Conservation (phyloP, 2,797 vertebrate genomes). For the Valencia hispanica region DNA sequence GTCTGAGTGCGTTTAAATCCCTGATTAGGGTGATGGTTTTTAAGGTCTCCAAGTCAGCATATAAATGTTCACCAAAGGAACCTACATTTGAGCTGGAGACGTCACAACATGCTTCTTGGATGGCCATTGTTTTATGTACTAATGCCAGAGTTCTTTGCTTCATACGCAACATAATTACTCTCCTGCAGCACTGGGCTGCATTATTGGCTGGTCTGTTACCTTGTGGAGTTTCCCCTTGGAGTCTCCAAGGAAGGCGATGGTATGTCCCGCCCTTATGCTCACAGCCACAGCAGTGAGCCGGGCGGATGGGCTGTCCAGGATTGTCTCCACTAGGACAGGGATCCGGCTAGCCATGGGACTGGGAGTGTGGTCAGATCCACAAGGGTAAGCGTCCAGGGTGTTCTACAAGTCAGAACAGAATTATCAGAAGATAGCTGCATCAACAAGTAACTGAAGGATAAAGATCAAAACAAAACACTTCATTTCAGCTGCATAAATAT, state of each 20-base stretch:
- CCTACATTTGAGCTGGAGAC: background rate
- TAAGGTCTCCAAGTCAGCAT: background rate
- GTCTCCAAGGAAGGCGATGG: slow-evolving; percentile 93
- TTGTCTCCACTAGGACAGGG: slow-evolving; percentile 83
- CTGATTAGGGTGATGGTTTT: background rate
- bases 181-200: background rate
- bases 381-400: slow-evolving; percentile 93
- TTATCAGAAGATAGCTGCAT: background rate
- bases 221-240: slow-evolving; percentile 92
- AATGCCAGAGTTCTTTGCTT: background rate
- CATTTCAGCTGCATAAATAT: too few relatives aligned
- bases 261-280: slow-evolving; percentile 86
- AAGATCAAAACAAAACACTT: background rate
- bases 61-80: background rate
- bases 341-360: slow-evolving; percentile 95
- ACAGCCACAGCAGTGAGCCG: slow-evolving; percentile 93
- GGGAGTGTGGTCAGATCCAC: slow-evolving; percentile 97
- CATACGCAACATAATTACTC: background rate
- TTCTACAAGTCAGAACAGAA: slow-evolving; percentile 77
- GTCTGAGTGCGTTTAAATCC: too few relatives aligned
- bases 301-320: slow-evolving; percentile 87
- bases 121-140: background rate
- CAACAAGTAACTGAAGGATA: background rate
- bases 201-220: slow-evolving; percentile 71
- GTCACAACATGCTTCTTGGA: background rate